Evolutionary conservation across 1,140 invertebrate genomes (phyloP), one percentile per base, ranked within the genome.

Genomic region (Drosophila miranda): DNA sequence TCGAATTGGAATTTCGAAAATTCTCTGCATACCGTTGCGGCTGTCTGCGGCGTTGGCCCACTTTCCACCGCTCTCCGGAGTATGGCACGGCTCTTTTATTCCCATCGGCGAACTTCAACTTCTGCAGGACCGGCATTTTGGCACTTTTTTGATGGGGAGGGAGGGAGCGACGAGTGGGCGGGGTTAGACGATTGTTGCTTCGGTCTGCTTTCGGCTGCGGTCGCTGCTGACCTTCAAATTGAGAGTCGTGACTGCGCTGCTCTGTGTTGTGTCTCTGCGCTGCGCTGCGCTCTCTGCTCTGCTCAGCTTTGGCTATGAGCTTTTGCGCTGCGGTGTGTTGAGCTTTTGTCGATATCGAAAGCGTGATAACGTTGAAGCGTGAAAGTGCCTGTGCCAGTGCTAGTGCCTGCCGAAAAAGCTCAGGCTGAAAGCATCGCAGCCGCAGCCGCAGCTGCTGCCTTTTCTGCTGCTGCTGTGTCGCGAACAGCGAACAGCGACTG

Each of bases 1-100:
- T 50, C 74, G 55, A 74, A 66, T 54, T 54, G 78, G 78, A 82
- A 82, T 41, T 56, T 74, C 79, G 78, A 82, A 82, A 78, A 46
- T 69, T 49, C 58, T 59, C 75, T 83, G 75, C 78, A 82, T 77
- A 69, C 59, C 26, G 49, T 54, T 80, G 70, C 63, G 63, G 59
- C 21, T 52, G 23, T 55, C 16, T 56, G 60, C 56, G 30, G 34
- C 56, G 61, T 57, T 82, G 79, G 43, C 75, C 78, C 78, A 82
- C 53, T 82, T 82, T 63, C 46, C 63, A 74, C 74, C 57, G 62
- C 54, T 55, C 41, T 42, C 34, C 34, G 34, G 34, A 38, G 34
- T 30, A 30, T 7, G 28, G 28, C 30, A 30, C 30, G 30, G 8
- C 30, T 9, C 30, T 30, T 30, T 30, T 3, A 2, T 30, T 13